Base-by-base conservation (phyloP, 2,888 invertebrate species). In the Gonocerus acuteangulatus region DNA sequence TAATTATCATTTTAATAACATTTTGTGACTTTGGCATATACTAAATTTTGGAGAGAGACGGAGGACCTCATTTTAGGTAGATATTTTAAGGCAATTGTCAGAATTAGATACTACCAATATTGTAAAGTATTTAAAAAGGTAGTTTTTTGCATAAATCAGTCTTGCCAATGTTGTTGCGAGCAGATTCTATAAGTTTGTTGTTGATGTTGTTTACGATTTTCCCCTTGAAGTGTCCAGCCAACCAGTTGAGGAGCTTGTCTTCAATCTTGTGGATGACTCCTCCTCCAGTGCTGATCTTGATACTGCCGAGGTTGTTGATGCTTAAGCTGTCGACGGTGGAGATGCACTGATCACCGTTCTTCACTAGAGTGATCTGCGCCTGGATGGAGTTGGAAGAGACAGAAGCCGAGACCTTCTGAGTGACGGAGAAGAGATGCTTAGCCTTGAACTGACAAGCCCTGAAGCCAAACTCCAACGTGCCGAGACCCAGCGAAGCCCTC, bases 261-360 rank as follows among this genome's bases (percentile, higher is more conserved):
- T 57, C 57, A 18, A 63, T 58, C 34, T 54, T 65, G 58, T 65
- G 63, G 36, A 65, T 32, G 18, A 65, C 48, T 7, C 65, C 63
- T 18, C 65, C 65, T 11, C 65, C 65, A 7, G 65, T 65, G 42
- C 62, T 49, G 22, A 65, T 23, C 1, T 56, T 63, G 34, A 65
- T 62, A n/a, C 44, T 52, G 13, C 65, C 65, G 7, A 65, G 52
- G 19, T 62, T 62, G 34, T 49, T 54, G 18, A 65, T 22, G 18
- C 19, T 32, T n/a, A 63, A 45, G n/a, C 54, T 59, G 48, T 65
- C 65, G 1, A 65, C 23, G n/a, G 23, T 56, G n/a, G 62, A 62
- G 9, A 48, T 48, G 60, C 65, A 65, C 18, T 61, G 36, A 15
- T 61, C 22, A 16, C 62, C 62, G 9, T 36, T 49, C 11, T 56